Evolutionary conservation across 2,113 vertebrate genomes (phyloP), one percentile per base, ranked within the genome.

Genomic region (Steatornis caripensis): DNA sequence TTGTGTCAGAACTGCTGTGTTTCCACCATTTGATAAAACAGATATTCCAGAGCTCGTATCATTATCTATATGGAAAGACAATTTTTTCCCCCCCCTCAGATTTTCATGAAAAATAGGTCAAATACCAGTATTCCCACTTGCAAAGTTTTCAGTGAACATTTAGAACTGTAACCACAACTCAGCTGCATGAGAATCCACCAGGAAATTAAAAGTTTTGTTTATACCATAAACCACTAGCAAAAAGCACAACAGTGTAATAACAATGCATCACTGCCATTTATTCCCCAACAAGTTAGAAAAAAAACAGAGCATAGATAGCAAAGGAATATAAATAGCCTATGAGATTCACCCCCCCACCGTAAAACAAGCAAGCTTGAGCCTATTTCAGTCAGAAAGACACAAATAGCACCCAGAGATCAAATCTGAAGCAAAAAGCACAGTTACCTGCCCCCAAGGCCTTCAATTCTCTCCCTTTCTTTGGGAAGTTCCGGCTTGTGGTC

Each of bases 401-500:
- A 66, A 24, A 70, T 2, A 62, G n/a, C 32, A 62, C 20, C 19
- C 27, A 57, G 49, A 79, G 39, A 51, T 51, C 22, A 58, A 89
- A 87, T 53, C 26, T 46, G 55, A 80, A 92, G 61, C 5, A 30
- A 80, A 84, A 76, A 93, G 43, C 91, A 88, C 51, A 53, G 6
- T 79, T 97, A 99, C 99, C 99, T 99, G 95, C 99, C 99, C 65
- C 99, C 99, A 32, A 99, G 99, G 46, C 99, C 98, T 98, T 99
- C 99, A 15, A 99, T 99, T 88, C 99, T 98, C 93, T 99, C 98
- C 95, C 99, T 99, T 95, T 99, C 99, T 95, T 99, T 99, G 14
- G 99, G 99, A 23, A 99, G 99, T 76, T 99, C 99, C 1, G 99
- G 99, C 75, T 99, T 99, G 94, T 99, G 99, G 90, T 99, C 99